Evolutionary conservation across 2,888 invertebrate species (phyloP), one percentile per base, ranked within the genome.

Genomic region (Eristalinus sepulchralis): DNA sequence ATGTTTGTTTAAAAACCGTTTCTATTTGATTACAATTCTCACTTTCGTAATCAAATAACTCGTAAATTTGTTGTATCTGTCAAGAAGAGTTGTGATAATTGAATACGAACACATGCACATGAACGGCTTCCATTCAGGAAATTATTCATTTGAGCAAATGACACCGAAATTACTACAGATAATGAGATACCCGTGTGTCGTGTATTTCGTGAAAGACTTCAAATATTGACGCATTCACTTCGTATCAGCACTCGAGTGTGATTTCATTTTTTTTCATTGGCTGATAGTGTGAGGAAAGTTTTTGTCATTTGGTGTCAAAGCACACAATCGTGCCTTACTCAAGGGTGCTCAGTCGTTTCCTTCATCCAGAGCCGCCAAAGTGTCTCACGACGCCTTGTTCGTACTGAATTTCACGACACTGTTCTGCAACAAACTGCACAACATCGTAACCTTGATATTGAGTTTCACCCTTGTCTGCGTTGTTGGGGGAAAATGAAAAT

Each of bases 71-170:
- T 17, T 47, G 17, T 17, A n/a, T 47, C 47, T 17, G 47, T 47
- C 47, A 47, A 47, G n/a, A 17, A 17, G 17, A 47, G 8, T 47
- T 17, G 47, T 47, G 17, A 47, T 47, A 47, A 47, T 47, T 47
- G 47, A 47, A 17, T 47, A 17, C 17, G 47, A 47, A 47, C 17
- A 47, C 47, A 47, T 5, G 8, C 47, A n/a, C 17, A 47, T 47
- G 47, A 47, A 17, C 47, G 17, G 8, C 17, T 47, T 47, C 17
- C 17, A 47, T 8, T 39, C 20, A 20, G 64, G n/a, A 27, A 64
- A 64, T 63, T 36, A 64, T 47, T 66, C 66, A 66, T 31, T 66
- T 53, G n/a, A 17, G 31, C 20, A 20, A 66, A n/a, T 27, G 39
- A 53, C 13, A 53, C 66, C 20, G n/a, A 36, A 34, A 47, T 47